Conservation (phyloP, 2,113 vertebrate genomes). For the Proterorhinus semilunaris region DNA sequence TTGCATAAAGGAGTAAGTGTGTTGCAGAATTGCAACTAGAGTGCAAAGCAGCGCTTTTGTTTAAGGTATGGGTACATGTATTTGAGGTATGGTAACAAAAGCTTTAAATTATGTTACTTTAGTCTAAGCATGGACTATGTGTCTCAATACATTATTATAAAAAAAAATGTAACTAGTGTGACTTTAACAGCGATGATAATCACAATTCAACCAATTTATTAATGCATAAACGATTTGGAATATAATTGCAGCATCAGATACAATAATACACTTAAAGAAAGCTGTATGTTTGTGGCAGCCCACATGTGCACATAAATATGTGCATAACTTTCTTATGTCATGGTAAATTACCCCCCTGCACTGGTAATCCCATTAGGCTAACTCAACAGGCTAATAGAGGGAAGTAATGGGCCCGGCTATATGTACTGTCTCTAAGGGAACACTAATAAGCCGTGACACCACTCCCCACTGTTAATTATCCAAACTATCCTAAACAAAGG, state of each 20-base stretch:
- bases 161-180: no score
- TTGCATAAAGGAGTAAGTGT: no score
- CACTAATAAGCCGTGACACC: slow-evolving; percentile 99
- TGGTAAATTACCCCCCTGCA: slow-evolving; percentile 97
- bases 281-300: slow-evolving; percentile 69
- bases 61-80: no score
- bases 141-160: no score
- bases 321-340: slow-evolving; percentile 96
- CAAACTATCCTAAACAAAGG: slow-evolving; percentile 92
- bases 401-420: slow-evolving; percentile 99
- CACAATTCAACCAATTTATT: no score
- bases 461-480: slow-evolving; percentile 98
- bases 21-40: no score
- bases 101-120: no score
- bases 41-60: no score
- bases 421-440: slow-evolving; percentile 83
- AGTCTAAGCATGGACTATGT: no score
- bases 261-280: not conserved
- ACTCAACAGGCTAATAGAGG: slow-evolving; percentile 98
- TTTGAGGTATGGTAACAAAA: no score
- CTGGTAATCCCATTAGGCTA: slow-evolving; percentile 99
- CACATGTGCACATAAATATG: slow-evolving; percentile 64
- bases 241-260: not conserved
- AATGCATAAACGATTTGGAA: not conserved
- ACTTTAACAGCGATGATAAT: no score